Conservation (phyloP, 1,140 invertebrate species). For the Drosophila kanapiae region DNA sequence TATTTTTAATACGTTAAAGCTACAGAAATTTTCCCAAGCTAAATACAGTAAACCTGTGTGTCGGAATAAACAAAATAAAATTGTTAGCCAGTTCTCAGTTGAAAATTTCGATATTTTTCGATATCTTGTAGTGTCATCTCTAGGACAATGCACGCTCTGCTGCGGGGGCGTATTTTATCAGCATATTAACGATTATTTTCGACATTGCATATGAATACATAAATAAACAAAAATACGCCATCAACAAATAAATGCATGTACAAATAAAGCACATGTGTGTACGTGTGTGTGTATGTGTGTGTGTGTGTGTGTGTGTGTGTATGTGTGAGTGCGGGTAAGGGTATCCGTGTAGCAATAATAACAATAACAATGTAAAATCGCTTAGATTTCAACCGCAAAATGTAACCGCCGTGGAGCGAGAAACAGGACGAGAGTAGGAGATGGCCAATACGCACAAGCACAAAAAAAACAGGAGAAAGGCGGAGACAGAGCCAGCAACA, state of each 20-base stretch:
- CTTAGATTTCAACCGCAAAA: slow-evolving; percentile 80
- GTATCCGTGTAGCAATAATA: slow-evolving; percentile 59
- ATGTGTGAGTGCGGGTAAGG: not conserved
- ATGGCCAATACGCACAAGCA: slow-evolving; percentile 1
- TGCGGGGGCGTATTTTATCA: slow-evolving; percentile 69
- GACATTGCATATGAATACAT: slow-evolving; percentile 82
- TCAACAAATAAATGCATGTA: slow-evolving; percentile 80
- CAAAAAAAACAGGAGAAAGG: slow-evolving; percentile 65
- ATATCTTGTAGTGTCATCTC: not conserved
- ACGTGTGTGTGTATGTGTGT: slow-evolving; percentile 22
- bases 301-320: slow-evolving; percentile 3
- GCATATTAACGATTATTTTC: slow-evolving; percentile 82
- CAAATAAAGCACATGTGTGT: slow-evolving; percentile 54
- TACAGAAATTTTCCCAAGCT: too few relatives aligned
- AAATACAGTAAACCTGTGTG: too few relatives aligned
- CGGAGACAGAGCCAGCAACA: slow-evolving; percentile 41
- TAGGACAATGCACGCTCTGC: slow-evolving; percentile 9
- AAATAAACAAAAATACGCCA: slow-evolving; percentile 82
- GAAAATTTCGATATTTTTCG: not conserved
- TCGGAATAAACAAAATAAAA: too few relatives aligned
- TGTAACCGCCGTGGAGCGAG: slow-evolving; percentile 42
- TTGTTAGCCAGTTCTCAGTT: too few relatives aligned
- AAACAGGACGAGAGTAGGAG: not conserved
- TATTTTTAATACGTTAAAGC: too few relatives aligned
- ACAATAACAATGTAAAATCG: slow-evolving; percentile 84